These are phyloP conservation scores for Myotis planiceps DNA, from an alignment of 2,797 vertebrate species.

Conservation along the genomic window DNA sequence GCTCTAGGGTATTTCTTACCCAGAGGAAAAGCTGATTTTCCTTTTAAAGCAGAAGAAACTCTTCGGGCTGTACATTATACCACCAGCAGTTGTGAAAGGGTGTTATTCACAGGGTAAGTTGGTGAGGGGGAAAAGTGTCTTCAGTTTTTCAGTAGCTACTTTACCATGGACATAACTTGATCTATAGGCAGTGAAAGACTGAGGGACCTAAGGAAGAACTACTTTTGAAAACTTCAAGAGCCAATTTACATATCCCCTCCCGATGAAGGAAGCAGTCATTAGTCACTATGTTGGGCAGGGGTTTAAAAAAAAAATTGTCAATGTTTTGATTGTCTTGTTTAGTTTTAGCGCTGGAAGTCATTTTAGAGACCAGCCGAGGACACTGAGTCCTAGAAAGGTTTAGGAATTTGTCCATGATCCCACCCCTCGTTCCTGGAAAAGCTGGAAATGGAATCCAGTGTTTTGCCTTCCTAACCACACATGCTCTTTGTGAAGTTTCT, in stretches of 20 bases:
- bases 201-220: neutral
- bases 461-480: neutral
- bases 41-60: neutral
- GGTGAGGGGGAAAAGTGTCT: neutral
- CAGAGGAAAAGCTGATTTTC: neutral
- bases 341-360: neutral
- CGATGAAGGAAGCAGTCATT: neutral
- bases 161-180: constrained; percentile 46
- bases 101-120: neutral
- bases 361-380: constrained; percentile 10
- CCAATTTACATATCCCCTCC: neutral
- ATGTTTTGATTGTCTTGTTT: neutral
- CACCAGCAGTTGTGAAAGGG: neutral
- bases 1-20: neutral
- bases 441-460: neutral
- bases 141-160: constrained; percentile 24
- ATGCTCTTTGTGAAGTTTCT: constrained; percentile 79
- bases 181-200: neutral
- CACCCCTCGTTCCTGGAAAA: neutral
- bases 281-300: neutral
- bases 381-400: constrained; percentile 45
- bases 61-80: neutral
- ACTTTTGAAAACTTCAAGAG: constrained; percentile 28
- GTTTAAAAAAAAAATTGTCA: neutral
- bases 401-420: neutral